A percentile compares a stretch with the other conserved stretches of the same genome.
Conservation (phyloP, 2,797 vertebrate genomes). For the Margarornis squamiger region DNA sequence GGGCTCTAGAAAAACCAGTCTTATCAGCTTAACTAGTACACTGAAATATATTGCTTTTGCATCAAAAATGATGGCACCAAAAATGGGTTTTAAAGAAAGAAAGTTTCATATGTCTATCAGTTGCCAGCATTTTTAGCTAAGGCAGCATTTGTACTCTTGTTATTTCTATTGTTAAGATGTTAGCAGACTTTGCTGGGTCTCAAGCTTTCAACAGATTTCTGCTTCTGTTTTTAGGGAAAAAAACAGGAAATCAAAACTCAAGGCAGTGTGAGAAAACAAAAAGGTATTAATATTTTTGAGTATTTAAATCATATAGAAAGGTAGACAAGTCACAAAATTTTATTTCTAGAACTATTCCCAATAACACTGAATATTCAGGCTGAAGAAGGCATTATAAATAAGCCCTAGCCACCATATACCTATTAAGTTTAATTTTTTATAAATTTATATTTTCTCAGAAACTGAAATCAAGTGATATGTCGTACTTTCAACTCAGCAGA, state of each 20-base stretch:
- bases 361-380: slow-evolving; percentile 2
- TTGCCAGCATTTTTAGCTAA: neutral
- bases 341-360: slow-evolving; percentile 38
- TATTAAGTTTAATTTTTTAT: slow-evolving; percentile 1
- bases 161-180: neutral
- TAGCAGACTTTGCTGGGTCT: neutral
- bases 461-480: slow-evolving; percentile 33
- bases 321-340: neutral
- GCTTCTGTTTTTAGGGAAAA: neutral
- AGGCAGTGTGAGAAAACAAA: slow-evolving; percentile 10
- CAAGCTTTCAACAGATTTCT: neutral
- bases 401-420: neutral
- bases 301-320: slow-evolving; percentile 13
- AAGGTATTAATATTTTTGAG: neutral
- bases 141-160: neutral
- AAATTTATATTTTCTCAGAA: slow-evolving; percentile 39
- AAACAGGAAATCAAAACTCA: neutral
- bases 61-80: neutral
- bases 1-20: neutral
- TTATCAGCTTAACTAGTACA: neutral
- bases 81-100: neutral
- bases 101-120: neutral
- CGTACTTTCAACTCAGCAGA: slow-evolving; percentile 49
- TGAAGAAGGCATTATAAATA: slow-evolving; percentile 56
- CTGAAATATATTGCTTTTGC: neutral